phyloP scores from a whole-genome alignment of 2,888 invertebrate genomes.

The Metopia argyrocephala region DNA sequence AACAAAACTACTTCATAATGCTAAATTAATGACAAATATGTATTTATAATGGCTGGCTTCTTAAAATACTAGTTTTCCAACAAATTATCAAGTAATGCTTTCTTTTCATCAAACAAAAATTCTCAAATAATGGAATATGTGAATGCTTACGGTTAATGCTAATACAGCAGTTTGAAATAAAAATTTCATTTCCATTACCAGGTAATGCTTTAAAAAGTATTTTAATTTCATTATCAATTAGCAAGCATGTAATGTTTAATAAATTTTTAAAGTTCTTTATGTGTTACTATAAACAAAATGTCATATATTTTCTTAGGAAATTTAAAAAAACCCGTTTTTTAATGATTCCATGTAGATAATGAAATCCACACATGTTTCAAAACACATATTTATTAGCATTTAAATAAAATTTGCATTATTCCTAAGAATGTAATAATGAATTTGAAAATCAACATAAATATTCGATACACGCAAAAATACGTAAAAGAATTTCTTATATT shows the following conservation, averaged over 20 bases:
- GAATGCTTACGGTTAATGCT: too few species aligned
- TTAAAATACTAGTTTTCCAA: too few species aligned
- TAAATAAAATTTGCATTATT: slow-evolving; percentile 53
- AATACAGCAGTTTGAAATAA: too few species aligned
- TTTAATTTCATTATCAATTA: too few species aligned
- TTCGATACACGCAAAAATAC: slow-evolving; percentile 54
- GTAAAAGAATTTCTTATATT: slow-evolving; percentile 50
- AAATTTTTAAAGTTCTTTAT: not conserved
- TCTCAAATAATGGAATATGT: too few species aligned
- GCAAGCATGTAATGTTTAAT: too few species aligned
- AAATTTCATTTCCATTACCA: too few species aligned
- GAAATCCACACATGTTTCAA: not conserved
- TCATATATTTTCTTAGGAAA: slow-evolving; percentile 11
- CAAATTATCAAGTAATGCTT: too few species aligned
- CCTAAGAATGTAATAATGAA: slow-evolving; percentile 50
- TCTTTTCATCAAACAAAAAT: too few species aligned
- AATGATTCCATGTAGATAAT: slow-evolving; percentile 2
- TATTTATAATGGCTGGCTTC: too few species aligned
- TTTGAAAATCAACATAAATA: slow-evolving; percentile 39
- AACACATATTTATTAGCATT: not conserved
- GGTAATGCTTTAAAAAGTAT: not conserved
- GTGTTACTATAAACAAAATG: not conserved
- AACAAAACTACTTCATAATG: too few species aligned
- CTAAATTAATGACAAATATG: too few species aligned
- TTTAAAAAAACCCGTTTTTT: slow-evolving; percentile 22